Conservation (phyloP, 1,140 invertebrate species). For the Tetramorium simillimum region DNA sequence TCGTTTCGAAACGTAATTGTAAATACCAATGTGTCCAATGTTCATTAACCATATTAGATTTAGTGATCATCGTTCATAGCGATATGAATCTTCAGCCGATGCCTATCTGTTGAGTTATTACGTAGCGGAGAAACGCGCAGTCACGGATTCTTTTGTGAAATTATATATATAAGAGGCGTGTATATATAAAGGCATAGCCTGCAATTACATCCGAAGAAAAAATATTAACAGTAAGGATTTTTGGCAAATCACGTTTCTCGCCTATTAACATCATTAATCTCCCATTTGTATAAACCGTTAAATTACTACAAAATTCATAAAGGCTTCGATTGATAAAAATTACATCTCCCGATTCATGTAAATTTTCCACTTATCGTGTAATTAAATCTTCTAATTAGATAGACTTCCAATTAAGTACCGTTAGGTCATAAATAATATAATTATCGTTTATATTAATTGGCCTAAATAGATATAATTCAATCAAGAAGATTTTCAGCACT, state of each 20-base stretch:
- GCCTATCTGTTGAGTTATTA: constrained; percentile 21
- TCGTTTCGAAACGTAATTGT: neutral
- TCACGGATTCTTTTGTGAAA: neutral
- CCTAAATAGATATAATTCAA: neutral
- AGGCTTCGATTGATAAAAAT: neutral
- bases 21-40: neutral
- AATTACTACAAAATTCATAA: neutral
- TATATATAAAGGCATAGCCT: neutral
- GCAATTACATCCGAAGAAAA: constrained; percentile 8
- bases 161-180: neutral
- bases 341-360: neutral
- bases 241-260: neutral
- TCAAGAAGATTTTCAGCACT: neutral
- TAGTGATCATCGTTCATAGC: constrained; percentile 6
- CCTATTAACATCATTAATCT: constrained; percentile 13
- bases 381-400: neutral
- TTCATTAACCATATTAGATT: constrained; percentile 29
- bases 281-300: neutral
- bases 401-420: neutral
- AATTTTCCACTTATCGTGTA: neutral
- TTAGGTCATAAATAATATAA: constrained; percentile 10
- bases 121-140: constrained; percentile 14
- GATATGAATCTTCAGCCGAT: constrained; percentile 31
- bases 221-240: neutral
- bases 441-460: neutral